phyloP scores from a whole-genome alignment of 2,797 vertebrate genomes.

The Galagoides demidoff region DNA sequence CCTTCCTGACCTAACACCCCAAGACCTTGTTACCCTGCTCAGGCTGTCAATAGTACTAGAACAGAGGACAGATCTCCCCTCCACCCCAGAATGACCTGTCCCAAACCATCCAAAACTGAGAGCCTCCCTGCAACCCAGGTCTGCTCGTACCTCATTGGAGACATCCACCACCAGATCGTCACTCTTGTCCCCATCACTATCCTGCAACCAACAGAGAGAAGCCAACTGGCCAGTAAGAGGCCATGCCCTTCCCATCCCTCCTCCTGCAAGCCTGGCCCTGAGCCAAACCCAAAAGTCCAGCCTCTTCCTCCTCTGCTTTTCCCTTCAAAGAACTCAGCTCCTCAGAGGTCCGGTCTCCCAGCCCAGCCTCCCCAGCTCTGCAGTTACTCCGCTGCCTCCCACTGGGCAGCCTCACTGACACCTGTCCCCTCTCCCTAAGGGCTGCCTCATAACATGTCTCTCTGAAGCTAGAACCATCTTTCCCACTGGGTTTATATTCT shows the following conservation, averaged over 20 bases:
- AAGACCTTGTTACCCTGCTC: too few relatives aligned
- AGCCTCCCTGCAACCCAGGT: not conserved
- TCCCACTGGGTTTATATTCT: not conserved
- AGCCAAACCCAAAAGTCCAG: not conserved
- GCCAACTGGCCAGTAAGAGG: not conserved
- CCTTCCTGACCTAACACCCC: not conserved
- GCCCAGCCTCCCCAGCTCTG: not conserved
- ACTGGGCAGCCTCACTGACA: accelerated
- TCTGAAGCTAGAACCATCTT: not conserved
- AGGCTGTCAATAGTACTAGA: accelerated
- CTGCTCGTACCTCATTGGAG: conserved; percentile 94
- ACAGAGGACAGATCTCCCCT: accelerated
- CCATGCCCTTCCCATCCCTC: accelerated
- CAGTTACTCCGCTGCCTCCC: not conserved
- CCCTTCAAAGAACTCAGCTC: not conserved
- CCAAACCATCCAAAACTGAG: not conserved
- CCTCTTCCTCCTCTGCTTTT: not conserved
- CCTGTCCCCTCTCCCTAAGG: not conserved
- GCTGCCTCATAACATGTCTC: not conserved
- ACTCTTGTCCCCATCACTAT: conserved; percentile 98
- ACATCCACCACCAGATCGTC: conserved; percentile 98
- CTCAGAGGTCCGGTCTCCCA: too few relatives aligned
- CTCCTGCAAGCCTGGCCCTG: accelerated
- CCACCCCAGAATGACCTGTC: not conserved
- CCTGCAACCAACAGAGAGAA: conserved; percentile 85